Evolutionary conservation across 2,888 invertebrate genomes (phyloP).

Genomic region (Nemotelus pantherinus): DNA sequence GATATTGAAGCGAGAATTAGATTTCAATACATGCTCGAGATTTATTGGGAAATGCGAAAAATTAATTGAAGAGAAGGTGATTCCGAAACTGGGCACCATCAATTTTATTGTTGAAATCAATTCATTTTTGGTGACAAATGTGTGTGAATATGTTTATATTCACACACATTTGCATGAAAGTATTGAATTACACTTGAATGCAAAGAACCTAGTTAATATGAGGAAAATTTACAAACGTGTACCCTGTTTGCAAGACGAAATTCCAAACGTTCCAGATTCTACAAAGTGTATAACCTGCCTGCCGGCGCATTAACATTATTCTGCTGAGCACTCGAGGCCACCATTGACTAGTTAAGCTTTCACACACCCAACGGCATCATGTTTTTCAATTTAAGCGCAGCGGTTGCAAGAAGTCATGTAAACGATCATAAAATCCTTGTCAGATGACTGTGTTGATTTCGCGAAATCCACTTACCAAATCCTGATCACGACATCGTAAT

Average conservation of each 20-base stretch:
- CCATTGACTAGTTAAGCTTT: conserved; percentile 20
- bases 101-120: background rate
- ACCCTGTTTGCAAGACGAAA: background rate
- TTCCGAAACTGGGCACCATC: background rate
- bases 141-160: too few relatives aligned
- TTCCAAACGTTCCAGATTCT: background rate
- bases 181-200: too few relatives aligned
- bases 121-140: too few relatives aligned
- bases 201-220: too few relatives aligned
- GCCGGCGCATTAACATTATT: background rate
- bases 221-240: too few relatives aligned
- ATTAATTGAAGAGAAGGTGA: background rate
- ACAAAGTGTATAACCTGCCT: background rate
- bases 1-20: conserved; percentile 8
- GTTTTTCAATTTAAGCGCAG: conserved; percentile 14
- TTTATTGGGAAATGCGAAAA: conserved; percentile 6
- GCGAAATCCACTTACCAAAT: conserved; percentile 6
- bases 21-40: background rate
- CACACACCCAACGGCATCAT: conserved; percentile 2
- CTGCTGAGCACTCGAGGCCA: background rate
- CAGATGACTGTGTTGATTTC: conserved; percentile 41
- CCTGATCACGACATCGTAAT: conserved; percentile 26
- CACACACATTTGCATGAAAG: too few relatives aligned
- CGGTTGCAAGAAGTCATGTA: conserved; percentile 40
- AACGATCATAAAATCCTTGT: conserved; percentile 34